Evolutionary conservation across 2,113 vertebrate genomes (phyloP), one percentile per base, ranked within the genome.

Genomic region (Delphinapterus leucas): DNA sequence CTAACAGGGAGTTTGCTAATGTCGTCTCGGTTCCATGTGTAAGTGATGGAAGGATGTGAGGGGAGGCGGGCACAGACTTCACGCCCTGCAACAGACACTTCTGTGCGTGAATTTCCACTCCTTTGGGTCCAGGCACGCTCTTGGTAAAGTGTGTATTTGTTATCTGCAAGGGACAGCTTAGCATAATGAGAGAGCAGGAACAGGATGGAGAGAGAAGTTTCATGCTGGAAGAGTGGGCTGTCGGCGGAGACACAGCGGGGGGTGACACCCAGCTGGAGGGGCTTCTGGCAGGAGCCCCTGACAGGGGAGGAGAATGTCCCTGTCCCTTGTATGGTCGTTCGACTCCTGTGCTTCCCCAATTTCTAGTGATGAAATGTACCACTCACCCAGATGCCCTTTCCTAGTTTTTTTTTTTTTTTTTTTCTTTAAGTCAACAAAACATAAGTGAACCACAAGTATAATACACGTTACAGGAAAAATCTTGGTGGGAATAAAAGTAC

Each of bases 1-100:
- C 0, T 0, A 17, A 18, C 0, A 0, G 8, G 31, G 25, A 3
- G 1, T 26, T 20, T 5, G 21, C 77, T 6, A 31, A 7, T 0
- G 0, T 63, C 67, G 3, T 44, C 5, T 3, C 12, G 0, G 80
- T 28, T 8, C 55, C 6, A 6, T 0, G 5, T 11, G 10, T 33
- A 13, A 15, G 71, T 7, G 9, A 13, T 4, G 61, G 71, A n/a
- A 8, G 63, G 12, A 2, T 47, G 80, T 5, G 0, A 14, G 33
- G 58, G n/a, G 38, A 4, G 23, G 12, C 41, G 20, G 47, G 2
- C 6, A 3, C 26, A 1, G 55, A 31, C 13, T 10, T 5, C 15
- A 13, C 26, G 5, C 8, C 2, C 6, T 55, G 5, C 14, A 3
- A 1, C 31, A 15, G 18, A 58, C 11, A 15, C 31, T 15, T 12